A percentile compares a stretch with the other conserved stretches of the same genome.
Evolutionary conservation across 2,797 vertebrate species (phyloP).

Genomic region (Sebastes taczanowskii): DNA sequence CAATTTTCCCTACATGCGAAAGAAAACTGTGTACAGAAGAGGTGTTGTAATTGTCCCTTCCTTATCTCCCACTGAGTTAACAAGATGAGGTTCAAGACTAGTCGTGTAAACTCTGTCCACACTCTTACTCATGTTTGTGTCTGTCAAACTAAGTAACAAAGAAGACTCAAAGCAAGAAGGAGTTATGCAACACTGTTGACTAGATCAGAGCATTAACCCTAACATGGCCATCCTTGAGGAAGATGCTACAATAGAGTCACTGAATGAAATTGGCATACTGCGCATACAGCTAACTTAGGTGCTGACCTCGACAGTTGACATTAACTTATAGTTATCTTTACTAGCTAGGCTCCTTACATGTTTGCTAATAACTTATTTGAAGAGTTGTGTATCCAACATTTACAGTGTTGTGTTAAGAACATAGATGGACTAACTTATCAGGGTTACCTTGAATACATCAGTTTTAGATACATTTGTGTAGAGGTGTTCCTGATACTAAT

Average conservation of each 20-base stretch:
- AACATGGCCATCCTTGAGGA: not conserved
- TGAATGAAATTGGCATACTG: not conserved
- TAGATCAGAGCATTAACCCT: not conserved
- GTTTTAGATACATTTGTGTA: too few species aligned
- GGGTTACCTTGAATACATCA: not conserved
- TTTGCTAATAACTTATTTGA: too few species aligned
- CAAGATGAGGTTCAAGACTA: not conserved
- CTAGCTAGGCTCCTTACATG: too few species aligned
- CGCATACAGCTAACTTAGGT: too few species aligned
- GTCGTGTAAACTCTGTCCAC: not conserved
- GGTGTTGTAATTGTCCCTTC: not conserved
- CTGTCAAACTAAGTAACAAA: not conserved
- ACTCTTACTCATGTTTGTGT: not conserved
- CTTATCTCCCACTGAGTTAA: not conserved
- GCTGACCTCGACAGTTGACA: too few species aligned
- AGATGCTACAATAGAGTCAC: not conserved
- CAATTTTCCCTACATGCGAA: not conserved
- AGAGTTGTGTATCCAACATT: accelerated
- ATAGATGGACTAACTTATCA: too few species aligned
- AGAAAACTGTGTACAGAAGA: not conserved
- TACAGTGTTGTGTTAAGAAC: too few species aligned
- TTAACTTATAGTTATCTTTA: too few species aligned
- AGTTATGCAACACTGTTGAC: not conserved
- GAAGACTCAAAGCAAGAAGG: not conserved
- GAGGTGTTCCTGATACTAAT: too few species aligned